Percentiles rank a stretch among this genome's conserved stretches.
phyloP scores from a whole-genome alignment of 2,888 invertebrate species.

The Idaea straminata region DNA sequence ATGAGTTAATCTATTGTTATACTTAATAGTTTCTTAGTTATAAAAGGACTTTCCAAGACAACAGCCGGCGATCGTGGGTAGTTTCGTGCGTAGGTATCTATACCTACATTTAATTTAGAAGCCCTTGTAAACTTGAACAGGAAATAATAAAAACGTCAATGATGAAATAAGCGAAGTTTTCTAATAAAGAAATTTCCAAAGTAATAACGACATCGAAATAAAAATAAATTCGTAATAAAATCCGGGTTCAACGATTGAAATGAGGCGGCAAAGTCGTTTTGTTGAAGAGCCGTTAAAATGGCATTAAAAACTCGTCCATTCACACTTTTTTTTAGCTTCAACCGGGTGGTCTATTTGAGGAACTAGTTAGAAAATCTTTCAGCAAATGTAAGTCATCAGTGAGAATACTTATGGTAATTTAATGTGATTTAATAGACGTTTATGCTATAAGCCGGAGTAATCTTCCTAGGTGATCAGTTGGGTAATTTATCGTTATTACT shows the following conservation, averaged over 20 bases:
- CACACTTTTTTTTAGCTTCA: slow-evolving; percentile 33
- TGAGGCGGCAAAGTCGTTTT: slow-evolving; percentile 44
- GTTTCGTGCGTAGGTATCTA: not conserved
- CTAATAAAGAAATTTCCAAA: slow-evolving; percentile 13
- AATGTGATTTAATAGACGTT: not conserved
- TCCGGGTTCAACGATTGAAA: slow-evolving; percentile 43
- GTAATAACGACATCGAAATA: slow-evolving; percentile 29
- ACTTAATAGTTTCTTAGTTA: not conserved
- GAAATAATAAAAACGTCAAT: slow-evolving; percentile 1
- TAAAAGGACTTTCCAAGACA: not conserved
- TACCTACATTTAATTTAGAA: not conserved
- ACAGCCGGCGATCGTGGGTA: not conserved
- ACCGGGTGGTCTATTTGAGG: slow-evolving; percentile 39
- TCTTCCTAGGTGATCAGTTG: too few species aligned
- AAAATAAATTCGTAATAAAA: slow-evolving; percentile 41
- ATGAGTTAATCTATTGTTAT: slow-evolving; percentile 4
- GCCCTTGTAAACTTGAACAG: not conserved
- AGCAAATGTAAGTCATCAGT: not conserved
- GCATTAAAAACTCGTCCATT: slow-evolving; percentile 37
- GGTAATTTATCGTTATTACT: too few species aligned
- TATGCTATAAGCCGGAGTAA: not conserved
- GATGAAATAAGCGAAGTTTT: slow-evolving; percentile 7
- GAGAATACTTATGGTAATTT: not conserved
- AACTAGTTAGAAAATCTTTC: slow-evolving; percentile 4
- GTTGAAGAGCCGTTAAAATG: slow-evolving; percentile 46